Percentiles rank a stretch among this genome's conserved stretches.
phyloP scores from a whole-genome alignment of 2,113 vertebrate genomes.

The Neomonachus schauinslandi region DNA sequence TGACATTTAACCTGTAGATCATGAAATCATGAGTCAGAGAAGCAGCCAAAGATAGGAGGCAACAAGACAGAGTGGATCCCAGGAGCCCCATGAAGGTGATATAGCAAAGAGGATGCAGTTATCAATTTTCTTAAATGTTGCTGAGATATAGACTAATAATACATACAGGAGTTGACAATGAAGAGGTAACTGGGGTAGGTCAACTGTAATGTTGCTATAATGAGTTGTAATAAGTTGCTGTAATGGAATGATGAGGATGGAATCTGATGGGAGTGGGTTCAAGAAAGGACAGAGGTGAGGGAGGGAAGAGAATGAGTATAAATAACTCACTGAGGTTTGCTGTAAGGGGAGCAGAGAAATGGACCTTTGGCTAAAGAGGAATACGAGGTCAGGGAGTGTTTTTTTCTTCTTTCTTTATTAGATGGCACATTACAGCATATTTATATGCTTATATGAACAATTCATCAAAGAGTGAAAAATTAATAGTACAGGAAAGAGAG shows the following conservation, averaged over 20 bases:
- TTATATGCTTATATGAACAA: not conserved
- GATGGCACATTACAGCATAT: not conserved
- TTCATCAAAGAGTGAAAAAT: not conserved
- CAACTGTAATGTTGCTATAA: not conserved
- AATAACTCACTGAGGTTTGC: not conserved
- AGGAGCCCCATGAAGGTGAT: not conserved
- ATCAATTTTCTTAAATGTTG: not conserved
- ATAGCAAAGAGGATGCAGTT: not conserved
- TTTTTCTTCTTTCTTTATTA: not conserved
- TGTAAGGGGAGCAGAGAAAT: not conserved
- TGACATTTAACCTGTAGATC: not conserved
- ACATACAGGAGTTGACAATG: not conserved
- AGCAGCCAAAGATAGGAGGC: not conserved
- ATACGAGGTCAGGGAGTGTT: not conserved
- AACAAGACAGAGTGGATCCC: not conserved
- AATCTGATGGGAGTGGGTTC: not conserved
- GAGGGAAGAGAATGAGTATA: not conserved
- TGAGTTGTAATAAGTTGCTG: not conserved
- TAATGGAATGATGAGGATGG: not conserved
- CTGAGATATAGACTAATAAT: not conserved
- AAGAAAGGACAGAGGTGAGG: not conserved
- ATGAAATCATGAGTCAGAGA: not conserved
- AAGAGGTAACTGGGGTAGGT: not conserved
- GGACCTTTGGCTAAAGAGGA: not conserved
- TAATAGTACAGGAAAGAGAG: not conserved